These are phyloP conservation scores for Melieria crassipennis DNA, from an alignment of 2,888 invertebrate genomes.

Conservation along the genomic window DNA sequence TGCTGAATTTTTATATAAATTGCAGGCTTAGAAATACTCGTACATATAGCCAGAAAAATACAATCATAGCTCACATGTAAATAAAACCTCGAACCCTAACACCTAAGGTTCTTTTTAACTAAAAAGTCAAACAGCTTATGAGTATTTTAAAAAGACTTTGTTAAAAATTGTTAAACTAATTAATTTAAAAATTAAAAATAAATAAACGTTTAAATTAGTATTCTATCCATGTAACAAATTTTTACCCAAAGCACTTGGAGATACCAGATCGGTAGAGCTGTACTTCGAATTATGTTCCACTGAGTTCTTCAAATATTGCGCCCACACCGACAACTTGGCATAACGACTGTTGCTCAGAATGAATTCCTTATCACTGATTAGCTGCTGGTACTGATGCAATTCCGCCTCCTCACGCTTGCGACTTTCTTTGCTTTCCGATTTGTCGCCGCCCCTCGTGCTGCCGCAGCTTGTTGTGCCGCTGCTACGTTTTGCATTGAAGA, in stretches of 20 bases:
- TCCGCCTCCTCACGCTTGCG: constrained; percentile 44
- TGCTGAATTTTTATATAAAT: no score
- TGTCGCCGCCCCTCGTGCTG: neutral
- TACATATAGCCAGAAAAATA: no score
- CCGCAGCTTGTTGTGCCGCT: constrained; percentile 10
- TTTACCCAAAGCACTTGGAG: constrained; percentile 49
- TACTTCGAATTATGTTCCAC: constrained; percentile 33
- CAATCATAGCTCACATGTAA: no score
- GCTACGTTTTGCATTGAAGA: constrained; percentile 39
- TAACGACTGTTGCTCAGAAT: constrained; percentile 48
- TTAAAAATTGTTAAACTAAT: neutral
- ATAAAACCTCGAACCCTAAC: no score
- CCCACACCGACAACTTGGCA: constrained; percentile 49
- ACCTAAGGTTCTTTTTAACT: no score
- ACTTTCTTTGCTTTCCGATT: constrained; percentile 33
- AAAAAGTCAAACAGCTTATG: no score
- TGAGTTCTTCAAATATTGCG: constrained; percentile 47
- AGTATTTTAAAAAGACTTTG: no score
- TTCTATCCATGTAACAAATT: neutral
- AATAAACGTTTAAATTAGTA: neutral
- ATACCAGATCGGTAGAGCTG: constrained; percentile 40
- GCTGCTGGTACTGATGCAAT: constrained; percentile 44
- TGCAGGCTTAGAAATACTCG: no score
- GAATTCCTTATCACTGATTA: constrained; percentile 45
- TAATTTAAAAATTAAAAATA: neutral